Evolutionary conservation across 2,113 vertebrate genomes (phyloP).

Genomic region (Plestiodon gilberti): DNA sequence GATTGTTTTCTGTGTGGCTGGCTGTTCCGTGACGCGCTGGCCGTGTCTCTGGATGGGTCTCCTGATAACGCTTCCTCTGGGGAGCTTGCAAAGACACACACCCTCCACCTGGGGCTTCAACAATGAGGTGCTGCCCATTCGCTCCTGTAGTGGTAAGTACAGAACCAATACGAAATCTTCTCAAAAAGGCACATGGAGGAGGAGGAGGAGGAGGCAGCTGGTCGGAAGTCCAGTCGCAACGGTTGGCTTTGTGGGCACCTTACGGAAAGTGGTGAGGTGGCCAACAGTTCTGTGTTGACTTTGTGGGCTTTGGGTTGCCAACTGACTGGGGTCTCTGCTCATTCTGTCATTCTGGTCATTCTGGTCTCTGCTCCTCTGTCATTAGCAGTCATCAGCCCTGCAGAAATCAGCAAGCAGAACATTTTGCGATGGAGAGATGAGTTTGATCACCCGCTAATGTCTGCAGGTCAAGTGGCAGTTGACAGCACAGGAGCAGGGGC

Average conservation of each 20-base stretch:
- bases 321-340: too few species aligned
- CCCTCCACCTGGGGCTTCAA: background rate
- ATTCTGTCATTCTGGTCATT: too few species aligned
- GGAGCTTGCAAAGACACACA: slow-evolving; percentile 14
- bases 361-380: background rate
- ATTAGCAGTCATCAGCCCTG: background rate
- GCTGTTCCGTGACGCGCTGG: too few species aligned
- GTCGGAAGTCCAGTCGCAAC: too few species aligned
- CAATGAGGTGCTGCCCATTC: slow-evolving; percentile 50
- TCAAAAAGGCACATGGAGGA: too few species aligned
- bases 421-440: background rate
- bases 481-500: background rate
- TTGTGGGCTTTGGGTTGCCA: background rate
- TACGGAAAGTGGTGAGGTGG: too few species aligned
- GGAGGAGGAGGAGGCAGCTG: accelerated
- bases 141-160: slow-evolving; percentile 58
- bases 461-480: background rate
- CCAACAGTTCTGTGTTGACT: background rate
- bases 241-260: background rate
- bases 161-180: accelerated
- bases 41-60: background rate
- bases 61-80: background rate
- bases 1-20: background rate
- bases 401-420: background rate
- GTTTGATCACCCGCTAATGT: background rate